Percentiles rank a stretch among this genome's conserved stretches.
Conservation (phyloP, 2,113 vertebrate genomes). For the Speoplatyrhinus poulsoni region DNA sequence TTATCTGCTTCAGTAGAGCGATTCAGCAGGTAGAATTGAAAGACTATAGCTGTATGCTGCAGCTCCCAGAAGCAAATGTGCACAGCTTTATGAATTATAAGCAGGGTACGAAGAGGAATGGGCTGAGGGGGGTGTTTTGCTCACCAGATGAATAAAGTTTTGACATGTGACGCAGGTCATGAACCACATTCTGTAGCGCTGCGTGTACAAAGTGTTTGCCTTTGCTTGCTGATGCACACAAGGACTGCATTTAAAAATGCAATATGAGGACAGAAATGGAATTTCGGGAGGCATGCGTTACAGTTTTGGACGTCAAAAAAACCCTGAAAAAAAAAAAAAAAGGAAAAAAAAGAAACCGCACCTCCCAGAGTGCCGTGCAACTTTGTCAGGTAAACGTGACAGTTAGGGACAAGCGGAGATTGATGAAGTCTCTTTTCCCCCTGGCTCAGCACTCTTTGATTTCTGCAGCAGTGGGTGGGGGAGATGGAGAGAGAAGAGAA, state of each 20-base stretch:
- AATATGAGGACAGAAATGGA: constrained; percentile 68
- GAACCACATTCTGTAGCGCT: constrained; percentile 6
- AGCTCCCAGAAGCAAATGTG: constrained; percentile 21
- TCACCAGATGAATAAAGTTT: too few species aligned
- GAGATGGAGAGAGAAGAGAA: constrained; percentile 42
- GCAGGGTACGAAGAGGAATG: constrained; percentile 7
- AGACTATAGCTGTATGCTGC: constrained; percentile 1
- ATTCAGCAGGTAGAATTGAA: not conserved
- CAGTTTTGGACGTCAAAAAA: too few species aligned
- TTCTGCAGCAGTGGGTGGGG: constrained; percentile 56
- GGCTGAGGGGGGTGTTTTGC: too few species aligned
- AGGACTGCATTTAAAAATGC: constrained; percentile 61
- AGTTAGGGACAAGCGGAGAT: constrained; percentile 71
- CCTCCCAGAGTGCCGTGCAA: constrained; percentile 69
- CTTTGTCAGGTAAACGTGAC: constrained; percentile 74
- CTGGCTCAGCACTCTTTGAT: constrained; percentile 77
- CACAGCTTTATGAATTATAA: constrained; percentile 45
- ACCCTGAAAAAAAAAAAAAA: too few species aligned
- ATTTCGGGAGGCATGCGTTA: constrained; percentile 28
- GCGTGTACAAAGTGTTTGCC: constrained; percentile 40
- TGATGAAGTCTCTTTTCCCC: constrained; percentile 70
- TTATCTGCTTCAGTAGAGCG: not conserved
- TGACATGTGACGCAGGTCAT: too few species aligned
- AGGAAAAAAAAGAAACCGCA: constrained; percentile 51
- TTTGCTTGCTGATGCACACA: constrained; percentile 41